phyloP scores from a whole-genome alignment of 1,140 invertebrate genomes.

The Propsilocerus akamusi region DNA sequence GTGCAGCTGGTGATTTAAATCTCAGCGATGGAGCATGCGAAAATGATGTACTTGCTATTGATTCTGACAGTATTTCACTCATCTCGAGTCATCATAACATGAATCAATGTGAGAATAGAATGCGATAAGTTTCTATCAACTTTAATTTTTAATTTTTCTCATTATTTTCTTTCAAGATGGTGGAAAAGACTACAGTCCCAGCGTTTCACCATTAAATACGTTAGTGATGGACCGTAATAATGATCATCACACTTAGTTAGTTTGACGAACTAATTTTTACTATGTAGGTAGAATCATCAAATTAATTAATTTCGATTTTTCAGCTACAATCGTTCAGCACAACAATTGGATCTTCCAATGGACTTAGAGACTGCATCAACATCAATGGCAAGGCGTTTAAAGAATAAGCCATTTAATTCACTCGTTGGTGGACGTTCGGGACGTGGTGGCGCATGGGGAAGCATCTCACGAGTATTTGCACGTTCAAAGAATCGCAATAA shows the following conservation, averaged over 20 bases:
- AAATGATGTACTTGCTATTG: slow-evolving; percentile 22
- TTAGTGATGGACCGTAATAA: slow-evolving; percentile 44
- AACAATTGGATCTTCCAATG: slow-evolving; percentile 28
- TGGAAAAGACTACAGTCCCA: slow-evolving; percentile 67
- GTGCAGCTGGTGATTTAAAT: slow-evolving; percentile 34
- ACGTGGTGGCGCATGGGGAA: slow-evolving; percentile 50
- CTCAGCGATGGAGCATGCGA: slow-evolving; percentile 23
- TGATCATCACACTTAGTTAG: slow-evolving; percentile 51
- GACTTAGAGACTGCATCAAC: slow-evolving; percentile 31
- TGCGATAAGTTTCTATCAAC: not conserved
- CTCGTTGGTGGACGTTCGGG: slow-evolving; percentile 28
- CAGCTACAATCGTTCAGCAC: not conserved
- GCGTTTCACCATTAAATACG: slow-evolving; percentile 50
- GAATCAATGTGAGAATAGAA: slow-evolving; percentile 52
- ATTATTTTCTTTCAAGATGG: slow-evolving; percentile 33
- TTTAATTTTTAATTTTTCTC: not conserved
- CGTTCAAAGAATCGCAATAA: slow-evolving; percentile 63
- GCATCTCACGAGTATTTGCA: slow-evolving; percentile 69
- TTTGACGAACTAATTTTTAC: slow-evolving; percentile 35
- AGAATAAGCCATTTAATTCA: slow-evolving; percentile 18
- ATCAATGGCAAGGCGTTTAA: slow-evolving; percentile 22
- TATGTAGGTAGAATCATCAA: slow-evolving; percentile 43
- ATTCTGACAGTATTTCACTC: slow-evolving; percentile 22
- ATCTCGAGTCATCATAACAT: slow-evolving; percentile 37
- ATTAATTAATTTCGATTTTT: not conserved